Evolutionary conservation across 1,140 invertebrate species (phyloP).

Genomic region (Macrocentrus cingulum): DNA sequence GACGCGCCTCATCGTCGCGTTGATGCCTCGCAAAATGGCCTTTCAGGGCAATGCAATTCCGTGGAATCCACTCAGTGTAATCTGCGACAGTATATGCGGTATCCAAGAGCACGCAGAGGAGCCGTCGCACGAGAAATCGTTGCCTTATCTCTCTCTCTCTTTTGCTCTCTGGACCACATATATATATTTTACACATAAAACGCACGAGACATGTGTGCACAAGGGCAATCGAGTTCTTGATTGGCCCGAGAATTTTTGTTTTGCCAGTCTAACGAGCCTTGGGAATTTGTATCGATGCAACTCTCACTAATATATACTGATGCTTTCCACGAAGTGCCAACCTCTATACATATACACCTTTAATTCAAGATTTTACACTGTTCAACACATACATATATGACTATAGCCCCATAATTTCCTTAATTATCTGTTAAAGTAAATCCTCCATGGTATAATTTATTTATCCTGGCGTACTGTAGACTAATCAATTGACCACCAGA

Average conservation of each 20-base stretch:
- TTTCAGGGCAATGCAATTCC: slow-evolving; percentile 36
- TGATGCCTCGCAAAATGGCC: background rate
- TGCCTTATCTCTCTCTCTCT: slow-evolving; percentile 22
- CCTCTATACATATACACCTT: too few relatives aligned
- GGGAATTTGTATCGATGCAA: background rate
- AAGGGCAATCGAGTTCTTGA: slow-evolving; percentile 6
- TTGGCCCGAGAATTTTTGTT: slow-evolving; percentile 7
- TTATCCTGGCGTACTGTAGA: too few relatives aligned
- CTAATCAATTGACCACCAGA: too few relatives aligned
- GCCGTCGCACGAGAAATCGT: slow-evolving; percentile 10
- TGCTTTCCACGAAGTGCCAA: too few relatives aligned
- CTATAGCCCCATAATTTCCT: too few relatives aligned
- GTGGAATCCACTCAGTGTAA: slow-evolving; percentile 48
- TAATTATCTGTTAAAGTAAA: too few relatives aligned
- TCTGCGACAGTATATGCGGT: slow-evolving; percentile 35
- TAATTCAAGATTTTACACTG: too few relatives aligned
- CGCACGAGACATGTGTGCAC: background rate
- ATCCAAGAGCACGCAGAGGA: background rate
- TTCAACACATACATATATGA: too few relatives aligned
- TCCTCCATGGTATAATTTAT: too few relatives aligned
- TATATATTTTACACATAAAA: background rate
- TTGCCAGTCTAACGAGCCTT: slow-evolving; percentile 1
- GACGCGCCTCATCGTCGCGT: background rate
- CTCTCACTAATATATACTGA: background rate
- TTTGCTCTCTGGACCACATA: background rate